phyloP scores from a whole-genome alignment of 2,888 invertebrate genomes.

The Tryphoninae sp. region DNA sequence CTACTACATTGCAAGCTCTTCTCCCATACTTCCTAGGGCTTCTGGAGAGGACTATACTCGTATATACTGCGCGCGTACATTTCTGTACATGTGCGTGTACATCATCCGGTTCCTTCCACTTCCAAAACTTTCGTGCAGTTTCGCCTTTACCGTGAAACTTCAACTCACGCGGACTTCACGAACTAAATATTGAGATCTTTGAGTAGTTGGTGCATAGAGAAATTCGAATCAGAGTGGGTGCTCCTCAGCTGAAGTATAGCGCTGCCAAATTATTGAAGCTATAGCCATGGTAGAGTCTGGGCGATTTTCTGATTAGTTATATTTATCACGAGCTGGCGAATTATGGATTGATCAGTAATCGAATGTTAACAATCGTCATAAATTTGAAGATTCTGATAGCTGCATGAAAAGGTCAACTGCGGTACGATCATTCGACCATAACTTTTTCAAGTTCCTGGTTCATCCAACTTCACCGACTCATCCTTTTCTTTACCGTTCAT shows the following conservation, averaged over 20 bases:
- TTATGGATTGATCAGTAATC: not conserved
- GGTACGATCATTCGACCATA: not conserved
- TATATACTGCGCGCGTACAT: no score
- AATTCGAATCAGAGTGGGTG: not conserved
- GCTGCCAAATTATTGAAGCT: not conserved
- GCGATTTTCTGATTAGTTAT: not conserved
- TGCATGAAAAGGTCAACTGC: not conserved
- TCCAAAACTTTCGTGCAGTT: constrained; percentile 17
- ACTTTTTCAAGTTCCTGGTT: not conserved
- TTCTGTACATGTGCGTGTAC: not conserved
- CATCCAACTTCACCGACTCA: constrained; percentile 3
- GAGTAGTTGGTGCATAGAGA: not conserved
- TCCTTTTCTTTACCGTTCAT: constrained; percentile 3
- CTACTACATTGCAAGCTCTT: constrained; percentile 48
- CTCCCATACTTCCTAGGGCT: constrained; percentile 37
- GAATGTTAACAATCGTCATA: not conserved
- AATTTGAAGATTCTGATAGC: not conserved
- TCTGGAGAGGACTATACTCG: not conserved
- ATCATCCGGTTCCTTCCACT: constrained; percentile 37
- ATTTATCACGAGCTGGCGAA: not conserved
- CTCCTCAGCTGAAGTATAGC: not conserved
- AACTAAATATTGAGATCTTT: constrained; percentile 5
- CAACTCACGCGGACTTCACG: constrained; percentile 8
- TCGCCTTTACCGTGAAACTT: constrained; percentile 31
- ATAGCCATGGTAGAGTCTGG: not conserved